Base-by-base conservation (phyloP, 2,888 invertebrate genomes). In the Endotricha flammealis region DNA sequence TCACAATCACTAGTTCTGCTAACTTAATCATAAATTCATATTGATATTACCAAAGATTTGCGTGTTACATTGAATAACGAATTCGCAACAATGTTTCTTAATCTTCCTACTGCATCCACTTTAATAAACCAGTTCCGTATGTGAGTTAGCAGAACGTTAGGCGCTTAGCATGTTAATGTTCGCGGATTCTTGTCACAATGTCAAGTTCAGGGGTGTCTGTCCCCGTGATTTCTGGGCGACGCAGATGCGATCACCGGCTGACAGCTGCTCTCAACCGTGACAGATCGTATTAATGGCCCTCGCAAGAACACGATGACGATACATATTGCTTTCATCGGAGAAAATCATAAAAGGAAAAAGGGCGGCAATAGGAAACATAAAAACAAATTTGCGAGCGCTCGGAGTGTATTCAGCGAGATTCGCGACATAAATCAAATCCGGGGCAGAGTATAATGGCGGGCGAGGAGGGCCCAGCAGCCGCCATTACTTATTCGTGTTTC, bases 341-440 rank as follows among this genome's bases (percentile, higher is more conserved):
- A 24, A 36, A 29, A 36, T 29, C 23, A 36, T 36, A 23, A 29
- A 30, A 36, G 14, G 25, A 31, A 27, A 34, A 36, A 24, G 33
- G 36, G 22, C 17, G 16, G 9, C 30, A 35, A 35, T 29, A 13
- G 37, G 33, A 29, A 29, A 48, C 45, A 48, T 43, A 45, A 52
- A 53, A 59, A 52, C 49, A 48, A 48, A 50, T 53, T 48, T 42
- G 44, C 41, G 48, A 45, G 49, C 44, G 37, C 29, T 38, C 31
- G 38, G 41, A 32, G 47, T 48, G 51, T 49, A 50, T 50, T 44
- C 45, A 42, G 46, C 38, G 46, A 31, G 42, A 52, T 53, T 57
- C 39, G 39, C 36, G 30, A 42, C 51, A 51, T 59, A 57, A 63
- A 64, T 66, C 64, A 62, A 53, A 56, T 55, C 43, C 42, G 29